Evolutionary conservation across 2,113 vertebrate genomes (phyloP).

Genomic region (Paedocypris sp.): DNA sequence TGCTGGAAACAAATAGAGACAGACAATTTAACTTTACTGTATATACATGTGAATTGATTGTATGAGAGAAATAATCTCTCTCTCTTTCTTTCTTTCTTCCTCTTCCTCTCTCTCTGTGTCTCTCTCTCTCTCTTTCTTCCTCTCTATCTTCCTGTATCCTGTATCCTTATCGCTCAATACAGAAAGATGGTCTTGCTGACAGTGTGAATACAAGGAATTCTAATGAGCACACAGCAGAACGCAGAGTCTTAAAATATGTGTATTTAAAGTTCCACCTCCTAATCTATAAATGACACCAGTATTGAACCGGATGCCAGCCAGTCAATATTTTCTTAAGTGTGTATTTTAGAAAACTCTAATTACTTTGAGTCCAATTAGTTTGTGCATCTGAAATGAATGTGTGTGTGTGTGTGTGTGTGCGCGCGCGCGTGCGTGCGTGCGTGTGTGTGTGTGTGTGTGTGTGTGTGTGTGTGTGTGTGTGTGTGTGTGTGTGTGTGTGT

Average conservation of each 20-base stretch:
- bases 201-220: slow-evolving; percentile 24
- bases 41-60: too few relatives aligned
- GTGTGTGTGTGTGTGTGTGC: slow-evolving; percentile 19
- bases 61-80: too few relatives aligned
- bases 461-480: slow-evolving; percentile 20
- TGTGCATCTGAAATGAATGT: slow-evolving; percentile 16
- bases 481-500: slow-evolving; percentile 22
- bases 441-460: slow-evolving; percentile 10
- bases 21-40: too few relatives aligned
- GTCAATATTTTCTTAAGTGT: neutral
- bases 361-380: neutral
- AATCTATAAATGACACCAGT: slow-evolving; percentile 9
- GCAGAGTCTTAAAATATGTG: slow-evolving; percentile 6
- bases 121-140: neutral
- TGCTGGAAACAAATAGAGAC: too few relatives aligned
- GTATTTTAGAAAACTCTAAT: neutral
- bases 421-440: slow-evolving; percentile 1
- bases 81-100: neutral
- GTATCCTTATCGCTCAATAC: neutral
- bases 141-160: too few relatives aligned
- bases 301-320: neutral
- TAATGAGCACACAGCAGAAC: slow-evolving; percentile 16
- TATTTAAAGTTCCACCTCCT: slow-evolving; percentile 11
- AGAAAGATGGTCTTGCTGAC: slow-evolving; percentile 20
- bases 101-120: neutral